Base-by-base conservation (phyloP, 2,113 vertebrate genomes). In the Promerops cafer region DNA sequence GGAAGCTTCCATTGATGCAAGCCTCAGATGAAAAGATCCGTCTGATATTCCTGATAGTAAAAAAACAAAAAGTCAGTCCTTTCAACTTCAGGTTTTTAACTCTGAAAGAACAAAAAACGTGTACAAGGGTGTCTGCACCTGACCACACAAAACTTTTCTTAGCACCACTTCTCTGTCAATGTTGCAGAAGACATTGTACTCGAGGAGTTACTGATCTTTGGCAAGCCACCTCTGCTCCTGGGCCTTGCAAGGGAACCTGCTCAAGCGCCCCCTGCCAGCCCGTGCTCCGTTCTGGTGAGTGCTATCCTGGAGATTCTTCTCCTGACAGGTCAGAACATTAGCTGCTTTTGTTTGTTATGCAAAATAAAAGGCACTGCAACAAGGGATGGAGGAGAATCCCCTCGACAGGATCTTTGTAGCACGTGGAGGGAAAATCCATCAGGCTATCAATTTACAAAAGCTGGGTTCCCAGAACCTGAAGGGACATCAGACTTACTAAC, bases 1-100 rank as follows among this genome's bases (percentile, higher is more conserved):
- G 84, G 87, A 98, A 98, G 83, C 97, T 98, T 91, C 96, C 97
- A 1, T 97, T 97, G 88, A 98, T 90, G 85, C 97, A 97, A 35
- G 95, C 96, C 57, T 93, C 91, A 44, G 96, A 97, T 27, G 97
- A 97, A 84, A 97, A 97, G 64, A 97, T 94, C 69, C 54, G 8
- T 13, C 15, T 35, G 47, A 98, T 93, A 63, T 27, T 53, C 85
- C 97, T 98, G 95, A 76, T 7, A 50, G 69, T 8, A 72, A 69
- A 87, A 59, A 83, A 90, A 42, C 4, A 91, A 87, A 74, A 66
- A 49, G 42, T 86, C 16, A 96, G 49, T 71, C 31, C 28, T 71
- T 93, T 71, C 61, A 82, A 16, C 35, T 40, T 85, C 50, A 76
- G 28, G 13, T 20, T 91, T 76, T 82, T 63, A 57, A 50, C 31